Evolutionary conservation across 2,888 invertebrate genomes (phyloP).

Genomic region (Ashinkailepas kermadecensis): DNA sequence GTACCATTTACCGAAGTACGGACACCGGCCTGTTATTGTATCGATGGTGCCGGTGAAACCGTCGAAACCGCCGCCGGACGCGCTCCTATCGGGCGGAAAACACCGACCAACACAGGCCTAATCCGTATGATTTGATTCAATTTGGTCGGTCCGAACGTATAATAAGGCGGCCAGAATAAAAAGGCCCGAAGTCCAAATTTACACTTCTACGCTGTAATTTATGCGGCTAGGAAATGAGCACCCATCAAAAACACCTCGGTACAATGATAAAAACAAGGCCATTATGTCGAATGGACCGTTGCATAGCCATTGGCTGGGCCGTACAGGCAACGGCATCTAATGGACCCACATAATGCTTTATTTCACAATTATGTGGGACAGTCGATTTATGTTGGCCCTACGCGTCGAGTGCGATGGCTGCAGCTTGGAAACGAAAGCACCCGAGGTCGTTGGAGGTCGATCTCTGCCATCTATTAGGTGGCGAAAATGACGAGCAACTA

Average conservation of each 20-base stretch:
- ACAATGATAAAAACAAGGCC: slow-evolving; percentile 21
- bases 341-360: neutral
- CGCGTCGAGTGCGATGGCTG: neutral
- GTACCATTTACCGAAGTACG: too few species aligned
- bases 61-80: neutral
- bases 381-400: neutral
- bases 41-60: too few species aligned
- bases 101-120: neutral
- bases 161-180: slow-evolving; percentile 11
- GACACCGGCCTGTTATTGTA: neutral
- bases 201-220: slow-evolving; percentile 21
- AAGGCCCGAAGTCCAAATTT: slow-evolving; percentile 17
- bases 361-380: neutral
- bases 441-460: too few species aligned
- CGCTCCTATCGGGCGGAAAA: neutral
- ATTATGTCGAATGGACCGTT: slow-evolving; percentile 11
- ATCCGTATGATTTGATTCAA: slow-evolving; percentile 21
- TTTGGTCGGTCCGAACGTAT: neutral
- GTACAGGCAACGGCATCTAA: neutral
- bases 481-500: too few species aligned
- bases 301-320: neutral
- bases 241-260: slow-evolving; percentile 22
- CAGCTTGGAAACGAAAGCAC: neutral
- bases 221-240: slow-evolving; percentile 9
- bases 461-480: too few species aligned